Evolutionary conservation across 2,888 invertebrate species (phyloP).

Genomic region (Cosmopolites sordidus): DNA sequence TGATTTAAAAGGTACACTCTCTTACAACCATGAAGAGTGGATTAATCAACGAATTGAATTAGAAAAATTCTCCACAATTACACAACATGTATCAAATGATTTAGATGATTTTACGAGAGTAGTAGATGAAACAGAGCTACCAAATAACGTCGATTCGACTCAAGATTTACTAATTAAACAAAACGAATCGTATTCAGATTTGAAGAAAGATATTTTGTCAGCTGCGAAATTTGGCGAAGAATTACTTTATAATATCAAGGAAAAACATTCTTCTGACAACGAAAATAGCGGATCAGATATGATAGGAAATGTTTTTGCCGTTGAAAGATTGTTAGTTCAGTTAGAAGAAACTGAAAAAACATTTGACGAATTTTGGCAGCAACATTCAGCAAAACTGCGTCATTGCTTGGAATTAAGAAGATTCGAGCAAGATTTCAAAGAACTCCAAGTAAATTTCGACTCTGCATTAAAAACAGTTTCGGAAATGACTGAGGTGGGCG

Average conservation of each 20-base stretch:
- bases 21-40: constrained; percentile 93
- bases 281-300: constrained; percentile 53
- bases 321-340: constrained; percentile 88
- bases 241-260: constrained; percentile 70
- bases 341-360: constrained; percentile 91
- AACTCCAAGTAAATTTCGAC: constrained; percentile 81
- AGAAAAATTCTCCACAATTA: constrained; percentile 90
- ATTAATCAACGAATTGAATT: constrained; percentile 94
- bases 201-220: constrained; percentile 80
- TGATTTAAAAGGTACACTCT: constrained; percentile 84
- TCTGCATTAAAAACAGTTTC: constrained; percentile 71
- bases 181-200: constrained; percentile 63
- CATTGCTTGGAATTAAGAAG: constrained; percentile 86
- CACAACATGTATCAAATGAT: constrained; percentile 82
- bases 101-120: constrained; percentile 83
- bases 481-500: constrained; percentile 86
- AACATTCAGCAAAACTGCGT: constrained; percentile 83
- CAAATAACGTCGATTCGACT: constrained; percentile 89
- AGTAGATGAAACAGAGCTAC: constrained; percentile 88
- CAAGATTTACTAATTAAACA: constrained; percentile 82
- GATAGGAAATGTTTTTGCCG: constrained; percentile 83
- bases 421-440: constrained; percentile 93
- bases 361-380: constrained; percentile 92
- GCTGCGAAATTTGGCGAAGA: constrained; percentile 88
- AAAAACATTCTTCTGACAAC: constrained; percentile 50